These are phyloP conservation scores for Perccottus glenii DNA, from an alignment of 2,113 vertebrate genomes.

Conservation along the genomic window DNA sequence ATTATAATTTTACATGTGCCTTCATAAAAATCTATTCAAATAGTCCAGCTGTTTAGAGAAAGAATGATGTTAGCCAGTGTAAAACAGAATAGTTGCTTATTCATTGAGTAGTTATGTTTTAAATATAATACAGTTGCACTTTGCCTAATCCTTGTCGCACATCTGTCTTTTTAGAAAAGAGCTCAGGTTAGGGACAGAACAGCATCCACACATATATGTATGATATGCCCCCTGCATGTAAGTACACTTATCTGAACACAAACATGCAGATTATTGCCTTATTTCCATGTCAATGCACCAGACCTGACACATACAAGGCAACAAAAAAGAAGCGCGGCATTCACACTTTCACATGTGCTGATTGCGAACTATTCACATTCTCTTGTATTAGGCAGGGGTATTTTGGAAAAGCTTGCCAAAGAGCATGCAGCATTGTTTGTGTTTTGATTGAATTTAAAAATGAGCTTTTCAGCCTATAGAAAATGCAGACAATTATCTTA, in stretches of 20 bases:
- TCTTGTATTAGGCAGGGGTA: constrained; percentile 8
- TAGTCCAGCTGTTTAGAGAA: no score
- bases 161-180: not conserved
- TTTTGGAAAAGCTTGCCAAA: constrained; percentile 19
- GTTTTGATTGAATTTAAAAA: constrained; percentile 35
- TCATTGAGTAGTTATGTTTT: not conserved
- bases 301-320: constrained; percentile 5
- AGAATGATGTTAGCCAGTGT: no score
- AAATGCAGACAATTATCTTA: constrained; percentile 25
- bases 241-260: constrained; percentile 14
- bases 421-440: constrained; percentile 18
- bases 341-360: constrained; percentile 25
- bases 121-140: not conserved
- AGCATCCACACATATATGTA: not conserved
- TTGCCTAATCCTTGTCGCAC: no score
- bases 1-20: no score
- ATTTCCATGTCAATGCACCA: constrained; percentile 49
- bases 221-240: not conserved
- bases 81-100: no score
- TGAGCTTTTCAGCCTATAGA: constrained; percentile 31
- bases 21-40: no score
- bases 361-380: constrained; percentile 36
- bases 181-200: not conserved
- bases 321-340: constrained; percentile 20
- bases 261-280: constrained; percentile 27